Evolutionary conservation across 1,140 invertebrate genomes (phyloP), one percentile per base, ranked within the genome.

Genomic region (Drosophila mayri): DNA sequence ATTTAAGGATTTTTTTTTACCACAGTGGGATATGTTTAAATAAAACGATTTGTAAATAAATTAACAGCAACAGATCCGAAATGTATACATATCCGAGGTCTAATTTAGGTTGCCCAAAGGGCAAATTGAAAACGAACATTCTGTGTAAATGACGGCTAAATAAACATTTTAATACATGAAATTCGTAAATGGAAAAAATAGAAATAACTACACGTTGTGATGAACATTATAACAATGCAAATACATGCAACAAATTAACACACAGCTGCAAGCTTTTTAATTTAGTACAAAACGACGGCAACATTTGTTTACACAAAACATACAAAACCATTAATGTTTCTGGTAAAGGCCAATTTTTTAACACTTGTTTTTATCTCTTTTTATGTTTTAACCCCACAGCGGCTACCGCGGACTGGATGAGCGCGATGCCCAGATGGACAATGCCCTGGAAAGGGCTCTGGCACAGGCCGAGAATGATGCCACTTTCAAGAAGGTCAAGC

Each of bases 401-500:
- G 67, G 65, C 22, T 92, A 90, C 54, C 72, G 77, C 16, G 92
- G 88, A 6, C 20, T 92, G 8, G 83, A 92, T 46, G 92, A 93
- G 55, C 90, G 81, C 9, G 83, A 64, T 74, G 78, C 94, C 58
- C 93, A 94, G 75, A 88, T 95, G 57, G 93, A 93, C 64, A 91
- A 92, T 10, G 94, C 93, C 41, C 78, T 96, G 38, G 95, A 95
- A 71, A 94, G 94, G 55, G 95, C 95, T 0, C 93, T 96, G 1
- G 93, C 94, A 59, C 95, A 96, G 91, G 95, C 95, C 0, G 93
- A 95, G 4, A 94, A 96, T 65, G 95, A 96, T 76, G 94, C 95
- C 25, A 96, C 95, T 2, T 96, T 95, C 72, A 93, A 94, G 46
- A 95, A 95, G 92, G 95, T 96, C 18, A 95, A 95, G 81, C 93